Conservation (phyloP, 2,888 invertebrate genomes). For the Serrognathus titanus region DNA sequence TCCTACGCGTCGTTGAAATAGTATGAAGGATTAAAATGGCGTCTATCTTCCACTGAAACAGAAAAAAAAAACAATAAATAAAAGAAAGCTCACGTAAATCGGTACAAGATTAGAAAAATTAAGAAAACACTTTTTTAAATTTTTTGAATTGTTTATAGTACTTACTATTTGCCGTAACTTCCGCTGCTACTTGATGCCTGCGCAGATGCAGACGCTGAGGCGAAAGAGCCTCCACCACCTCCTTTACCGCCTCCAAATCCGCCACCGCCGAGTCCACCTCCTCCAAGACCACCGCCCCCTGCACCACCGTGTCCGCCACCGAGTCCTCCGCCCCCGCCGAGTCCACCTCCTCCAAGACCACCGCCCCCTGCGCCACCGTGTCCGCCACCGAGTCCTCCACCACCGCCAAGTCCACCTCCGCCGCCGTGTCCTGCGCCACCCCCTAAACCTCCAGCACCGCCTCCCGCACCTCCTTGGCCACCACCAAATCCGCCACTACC, state of each 20-base stretch:
- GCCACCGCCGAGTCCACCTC: conserved; percentile 16
- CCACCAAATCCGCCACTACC: conserved; percentile 6
- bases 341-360: conserved; percentile 17
- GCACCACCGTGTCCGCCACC: conserved; percentile 16
- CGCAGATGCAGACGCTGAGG: conserved; percentile 6
- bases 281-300: conserved; percentile 10
- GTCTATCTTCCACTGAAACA: background rate
- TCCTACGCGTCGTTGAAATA: no score
- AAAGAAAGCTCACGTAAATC: no score
- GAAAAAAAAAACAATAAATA: background rate
- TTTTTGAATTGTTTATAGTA: background rate
- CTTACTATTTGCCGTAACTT: conserved; percentile 10
- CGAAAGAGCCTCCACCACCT: background rate
- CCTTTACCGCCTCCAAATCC: conserved; percentile 3
- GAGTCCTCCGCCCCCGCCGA: conserved; percentile 15
- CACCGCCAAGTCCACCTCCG: conserved; percentile 8
- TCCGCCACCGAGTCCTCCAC: conserved; percentile 8
- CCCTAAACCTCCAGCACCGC: conserved; percentile 6
- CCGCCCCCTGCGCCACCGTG: conserved; percentile 12
- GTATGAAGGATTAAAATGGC: background rate
- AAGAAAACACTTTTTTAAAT: background rate
- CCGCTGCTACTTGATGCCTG: conserved; percentile 8
- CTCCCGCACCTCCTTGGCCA: conserved; percentile 10
- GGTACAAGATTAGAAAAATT: no score
- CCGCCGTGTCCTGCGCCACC: conserved; percentile 11